Base-by-base conservation (phyloP, 2,797 vertebrate genomes). In the Antrozous pallidus region DNA sequence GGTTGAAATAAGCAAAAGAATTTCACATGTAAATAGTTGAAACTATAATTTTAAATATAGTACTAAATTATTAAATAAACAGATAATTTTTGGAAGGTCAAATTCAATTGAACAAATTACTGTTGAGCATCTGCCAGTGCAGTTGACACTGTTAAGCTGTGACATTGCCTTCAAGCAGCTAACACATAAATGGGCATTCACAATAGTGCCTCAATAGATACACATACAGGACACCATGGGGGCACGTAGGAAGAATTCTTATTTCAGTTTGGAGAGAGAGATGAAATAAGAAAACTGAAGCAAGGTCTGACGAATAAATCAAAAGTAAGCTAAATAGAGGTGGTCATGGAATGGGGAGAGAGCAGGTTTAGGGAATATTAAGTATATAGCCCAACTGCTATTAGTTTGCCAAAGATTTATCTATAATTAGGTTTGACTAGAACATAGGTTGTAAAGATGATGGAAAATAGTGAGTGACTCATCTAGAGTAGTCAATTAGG, bases 1-100 rank as follows among this genome's bases (percentile, higher is more conserved):
- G 40, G 61, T 65, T 93, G 36, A 83, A 96, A 73, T 96, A 88
- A 94, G 22, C 26, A 67, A 24, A 88, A 82, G 67, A 90, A 88
- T 95, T 93, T 90, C 33, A 63, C n/a, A 10, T 78, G 74, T 90
- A 74, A 91, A n/a, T 67, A 92, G 16, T 92, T 96, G 77, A 93
- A 81, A 67, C 80, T 73, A 0, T 51, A 33, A 82, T 86, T 74
- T 94, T 33, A 90, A 92, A 88, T 78, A 80, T 8, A 63, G n/a
- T 54, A 73, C 10, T 38, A 96, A 85, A 82, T 91, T 93, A 56
- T 79, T 91, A 83, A 93, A 70, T 87, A 94, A 83, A 67, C 71
- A 84, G 61, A 86, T 84, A 85, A 81, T 93, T 96, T 86, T 89
- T 93, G 36, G 65, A 51, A 75, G 78, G 74, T 28, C 10, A 65